Percentiles rank a stretch among this genome's conserved stretches.
These are phyloP conservation scores for Muntiacus muntjak DNA, from an alignment of 2,113 vertebrate genomes.

Conservation along the genomic window DNA sequence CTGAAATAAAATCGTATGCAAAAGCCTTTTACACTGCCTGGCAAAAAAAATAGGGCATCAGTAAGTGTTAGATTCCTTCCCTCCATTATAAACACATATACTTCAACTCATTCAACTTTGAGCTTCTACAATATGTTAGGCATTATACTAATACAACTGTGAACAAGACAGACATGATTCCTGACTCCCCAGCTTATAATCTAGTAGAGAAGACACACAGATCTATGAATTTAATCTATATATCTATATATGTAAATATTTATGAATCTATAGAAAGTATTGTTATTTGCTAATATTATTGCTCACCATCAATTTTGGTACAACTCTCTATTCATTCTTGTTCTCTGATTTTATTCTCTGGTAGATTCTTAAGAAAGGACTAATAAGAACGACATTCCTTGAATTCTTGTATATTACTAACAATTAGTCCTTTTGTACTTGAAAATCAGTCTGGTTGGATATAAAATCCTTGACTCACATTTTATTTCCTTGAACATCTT, in stretches of 20 bases:
- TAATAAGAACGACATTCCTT: neutral
- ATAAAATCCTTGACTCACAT: neutral
- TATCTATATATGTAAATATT: neutral
- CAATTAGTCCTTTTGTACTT: neutral
- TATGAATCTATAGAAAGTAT: neutral
- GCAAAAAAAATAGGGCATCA: neutral
- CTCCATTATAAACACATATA: neutral
- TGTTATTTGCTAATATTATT: neutral
- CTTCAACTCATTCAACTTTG: neutral
- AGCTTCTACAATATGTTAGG: neutral
- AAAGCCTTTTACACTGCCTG: neutral
- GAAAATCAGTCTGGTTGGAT: neutral
- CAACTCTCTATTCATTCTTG: neutral
- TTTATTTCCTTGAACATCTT: neutral
- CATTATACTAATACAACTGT: neutral
- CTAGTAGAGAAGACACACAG: neutral
- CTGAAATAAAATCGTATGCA: neutral
- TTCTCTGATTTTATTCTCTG: neutral
- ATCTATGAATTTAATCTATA: neutral
- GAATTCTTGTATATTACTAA: neutral
- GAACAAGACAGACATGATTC: neutral
- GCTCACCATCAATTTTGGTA: neutral
- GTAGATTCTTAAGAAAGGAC: neutral
- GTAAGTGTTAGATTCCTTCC: neutral
- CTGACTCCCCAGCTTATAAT: neutral